phyloP scores from a whole-genome alignment of 2,797 vertebrate genomes.

The Leptoclinus maculatus region DNA sequence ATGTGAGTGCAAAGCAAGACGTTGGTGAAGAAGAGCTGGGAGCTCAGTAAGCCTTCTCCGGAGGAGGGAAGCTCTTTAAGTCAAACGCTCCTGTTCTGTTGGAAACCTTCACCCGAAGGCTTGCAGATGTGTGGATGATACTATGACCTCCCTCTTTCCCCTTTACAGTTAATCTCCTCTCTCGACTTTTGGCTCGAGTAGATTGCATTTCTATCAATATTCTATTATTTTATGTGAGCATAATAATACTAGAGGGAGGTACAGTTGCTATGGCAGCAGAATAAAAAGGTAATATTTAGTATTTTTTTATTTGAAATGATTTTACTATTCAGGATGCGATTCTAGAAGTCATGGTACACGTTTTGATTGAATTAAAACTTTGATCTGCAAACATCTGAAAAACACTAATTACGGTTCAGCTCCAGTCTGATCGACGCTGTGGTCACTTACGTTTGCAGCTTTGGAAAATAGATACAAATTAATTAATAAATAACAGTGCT shows the following conservation, averaged over 20 bases:
- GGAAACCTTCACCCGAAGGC: conserved; percentile 8
- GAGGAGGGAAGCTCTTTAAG: conserved; percentile 24
- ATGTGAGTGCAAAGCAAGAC: conserved; percentile 26
- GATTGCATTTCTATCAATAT: conserved; percentile 30
- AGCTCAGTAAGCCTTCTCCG: conserved; percentile 25
- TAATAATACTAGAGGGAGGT: conserved; percentile 2
- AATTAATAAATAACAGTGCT: background rate
- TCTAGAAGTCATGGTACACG: background rate
- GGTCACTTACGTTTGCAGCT: background rate
- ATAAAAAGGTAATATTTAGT: conserved; percentile 15
- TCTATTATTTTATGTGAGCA: conserved; percentile 32
- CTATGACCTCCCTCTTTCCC: conserved; percentile 1
- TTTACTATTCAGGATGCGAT: conserved; percentile 11
- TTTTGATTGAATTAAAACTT: background rate
- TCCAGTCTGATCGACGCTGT: background rate
- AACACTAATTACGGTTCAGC: background rate
- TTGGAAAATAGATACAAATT: background rate
- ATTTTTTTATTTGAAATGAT: background rate
- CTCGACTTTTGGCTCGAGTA: conserved; percentile 43
- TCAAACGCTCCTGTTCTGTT: conserved; percentile 39
- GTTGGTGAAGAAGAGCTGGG: conserved; percentile 8
- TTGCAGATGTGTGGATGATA: conserved; percentile 21
- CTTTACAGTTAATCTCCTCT: conserved; percentile 34
- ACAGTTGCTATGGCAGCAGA: conserved; percentile 43
- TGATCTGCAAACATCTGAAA: background rate